Percentiles rank a stretch among this genome's conserved stretches.
phyloP scores from a whole-genome alignment of 2,888 invertebrate species.

The Eristalis tenax region DNA sequence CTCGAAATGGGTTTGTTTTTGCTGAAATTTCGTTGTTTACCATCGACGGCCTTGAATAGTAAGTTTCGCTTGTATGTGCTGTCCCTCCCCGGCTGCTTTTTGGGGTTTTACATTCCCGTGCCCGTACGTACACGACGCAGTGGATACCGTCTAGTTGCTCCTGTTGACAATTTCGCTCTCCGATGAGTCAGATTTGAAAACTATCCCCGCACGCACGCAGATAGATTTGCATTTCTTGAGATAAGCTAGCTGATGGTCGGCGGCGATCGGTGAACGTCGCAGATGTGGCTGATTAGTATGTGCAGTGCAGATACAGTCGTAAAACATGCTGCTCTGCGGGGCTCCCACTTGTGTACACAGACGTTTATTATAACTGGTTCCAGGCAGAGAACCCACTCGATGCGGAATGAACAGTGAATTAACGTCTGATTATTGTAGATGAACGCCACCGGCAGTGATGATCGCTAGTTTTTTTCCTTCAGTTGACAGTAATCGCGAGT shows the following conservation, averaged over 20 bases:
- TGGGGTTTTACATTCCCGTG: constrained; percentile 2
- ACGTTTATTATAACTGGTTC: too few relatives aligned
- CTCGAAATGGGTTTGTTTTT: constrained; percentile 3
- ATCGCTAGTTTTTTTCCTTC: too few relatives aligned
- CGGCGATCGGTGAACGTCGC: not conserved
- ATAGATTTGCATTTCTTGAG: not conserved
- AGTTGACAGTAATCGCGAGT: too few relatives aligned
- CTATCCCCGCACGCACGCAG: not conserved
- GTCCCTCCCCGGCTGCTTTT: not conserved
- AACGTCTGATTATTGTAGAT: too few relatives aligned
- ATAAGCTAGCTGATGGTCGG: not conserved
- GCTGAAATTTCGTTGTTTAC: not conserved
- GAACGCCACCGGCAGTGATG: too few relatives aligned
- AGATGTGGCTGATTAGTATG: not conserved
- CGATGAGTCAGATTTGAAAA: not conserved
- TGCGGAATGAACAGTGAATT: too few relatives aligned
- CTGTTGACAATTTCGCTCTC: not conserved
- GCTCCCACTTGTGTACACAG: too few relatives aligned
- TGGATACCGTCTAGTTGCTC: not conserved
- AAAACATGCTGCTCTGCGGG: not conserved
- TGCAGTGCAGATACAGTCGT: not conserved
- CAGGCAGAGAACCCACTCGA: too few relatives aligned
- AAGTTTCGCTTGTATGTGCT: not conserved
- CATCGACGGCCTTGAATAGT: constrained; percentile 34
- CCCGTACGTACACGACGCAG: too few relatives aligned